Evolutionary conservation across 2,113 vertebrate genomes (phyloP).

Genomic region (Tragelaphus buxtoni): DNA sequence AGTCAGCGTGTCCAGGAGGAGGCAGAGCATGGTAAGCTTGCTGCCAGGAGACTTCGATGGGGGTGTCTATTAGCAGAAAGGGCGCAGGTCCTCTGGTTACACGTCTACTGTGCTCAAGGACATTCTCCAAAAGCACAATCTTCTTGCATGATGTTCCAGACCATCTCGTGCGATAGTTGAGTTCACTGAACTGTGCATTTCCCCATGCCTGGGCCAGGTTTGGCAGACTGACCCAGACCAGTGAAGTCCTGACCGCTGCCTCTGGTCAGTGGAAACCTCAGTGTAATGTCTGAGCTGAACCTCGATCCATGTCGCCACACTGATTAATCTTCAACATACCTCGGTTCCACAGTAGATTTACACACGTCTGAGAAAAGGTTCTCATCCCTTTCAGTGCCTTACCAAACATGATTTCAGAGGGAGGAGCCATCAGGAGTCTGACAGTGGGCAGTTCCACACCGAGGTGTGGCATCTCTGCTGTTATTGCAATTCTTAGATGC

Average conservation of each 20-base stretch:
- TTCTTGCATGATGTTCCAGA: neutral
- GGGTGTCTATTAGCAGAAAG: neutral
- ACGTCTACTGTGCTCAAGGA: neutral
- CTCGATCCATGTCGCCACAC: neutral
- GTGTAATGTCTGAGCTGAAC: neutral
- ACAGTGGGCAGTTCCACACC: neutral
- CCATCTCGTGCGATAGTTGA: neutral
- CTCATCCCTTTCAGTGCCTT: neutral
- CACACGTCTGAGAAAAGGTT: neutral
- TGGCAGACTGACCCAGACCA: neutral
- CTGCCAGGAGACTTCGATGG: neutral
- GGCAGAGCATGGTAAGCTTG: conserved; percentile 80
- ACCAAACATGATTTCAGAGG: neutral
- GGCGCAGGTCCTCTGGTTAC: neutral
- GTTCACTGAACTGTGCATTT: neutral
- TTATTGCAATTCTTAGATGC: neutral
- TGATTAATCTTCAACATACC: neutral
- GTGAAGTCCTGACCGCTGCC: neutral
- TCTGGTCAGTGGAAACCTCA: neutral
- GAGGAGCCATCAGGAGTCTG: neutral
- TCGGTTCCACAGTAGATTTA: neutral
- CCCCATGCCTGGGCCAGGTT: neutral
- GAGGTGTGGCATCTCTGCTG: neutral
- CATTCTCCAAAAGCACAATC: neutral
- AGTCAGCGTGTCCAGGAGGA: conserved; percentile 77